phyloP scores from a whole-genome alignment of 2,797 vertebrate genomes.

The Choloepus didactylus region DNA sequence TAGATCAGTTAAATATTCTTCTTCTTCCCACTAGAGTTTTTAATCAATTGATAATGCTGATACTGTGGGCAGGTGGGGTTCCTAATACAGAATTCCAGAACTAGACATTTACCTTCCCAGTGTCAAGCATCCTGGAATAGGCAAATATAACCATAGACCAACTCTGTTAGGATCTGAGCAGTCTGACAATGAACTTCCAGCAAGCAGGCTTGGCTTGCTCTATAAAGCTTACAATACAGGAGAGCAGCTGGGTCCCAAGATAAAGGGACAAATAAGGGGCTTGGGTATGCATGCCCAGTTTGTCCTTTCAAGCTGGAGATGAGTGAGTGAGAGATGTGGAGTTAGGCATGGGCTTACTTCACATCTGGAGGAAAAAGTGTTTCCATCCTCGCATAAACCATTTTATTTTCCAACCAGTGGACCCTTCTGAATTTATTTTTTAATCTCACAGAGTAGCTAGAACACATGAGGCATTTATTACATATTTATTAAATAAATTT shows the following conservation, averaged over 20 bases:
- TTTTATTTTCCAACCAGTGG: not conserved
- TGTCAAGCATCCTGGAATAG: not conserved
- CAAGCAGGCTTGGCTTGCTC: not conserved
- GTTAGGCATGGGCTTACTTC: not conserved
- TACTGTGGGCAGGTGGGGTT: not conserved
- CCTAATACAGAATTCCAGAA: not conserved
- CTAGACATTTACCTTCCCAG: not conserved
- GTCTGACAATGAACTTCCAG: not conserved
- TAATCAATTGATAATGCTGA: not conserved
- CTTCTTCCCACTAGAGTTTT: not conserved
- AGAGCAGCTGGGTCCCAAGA: not conserved
- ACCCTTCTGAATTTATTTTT: not conserved
- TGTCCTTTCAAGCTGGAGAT: not conserved
- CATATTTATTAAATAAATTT: constrained; percentile 24
- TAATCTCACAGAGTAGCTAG: not conserved
- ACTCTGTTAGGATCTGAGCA: too few relatives aligned
- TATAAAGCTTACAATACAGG: not conserved
- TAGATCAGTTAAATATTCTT: not conserved
- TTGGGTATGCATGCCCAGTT: accelerated
- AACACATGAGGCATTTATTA: not conserved
- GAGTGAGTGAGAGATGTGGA: not conserved
- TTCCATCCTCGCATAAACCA: not conserved
- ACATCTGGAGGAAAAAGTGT: not conserved
- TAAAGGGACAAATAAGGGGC: not conserved
- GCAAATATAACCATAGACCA: not conserved